Conservation (phyloP, 2,888 invertebrate species). For the Atethmia centrago region DNA sequence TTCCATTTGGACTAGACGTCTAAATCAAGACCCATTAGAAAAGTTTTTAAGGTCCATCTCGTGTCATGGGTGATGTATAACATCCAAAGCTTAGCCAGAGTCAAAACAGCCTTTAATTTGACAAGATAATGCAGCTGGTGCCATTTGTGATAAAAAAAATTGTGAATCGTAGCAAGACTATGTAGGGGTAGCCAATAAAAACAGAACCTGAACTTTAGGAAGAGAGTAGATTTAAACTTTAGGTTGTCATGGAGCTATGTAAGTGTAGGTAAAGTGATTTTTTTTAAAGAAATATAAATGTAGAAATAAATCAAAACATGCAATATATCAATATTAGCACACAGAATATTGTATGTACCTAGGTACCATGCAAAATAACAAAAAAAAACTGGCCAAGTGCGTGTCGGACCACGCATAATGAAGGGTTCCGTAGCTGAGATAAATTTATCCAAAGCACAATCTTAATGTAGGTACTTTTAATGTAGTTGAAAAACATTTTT, state of each 20-base stretch:
- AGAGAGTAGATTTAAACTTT: not conserved
- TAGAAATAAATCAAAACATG: no score
- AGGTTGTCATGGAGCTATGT: not conserved
- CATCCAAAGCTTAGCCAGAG: not conserved
- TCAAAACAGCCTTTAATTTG: not conserved
- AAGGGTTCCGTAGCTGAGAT: no score
- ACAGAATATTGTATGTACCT: no score
- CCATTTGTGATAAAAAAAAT: not conserved
- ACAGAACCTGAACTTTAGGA: not conserved
- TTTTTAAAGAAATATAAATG: no score
- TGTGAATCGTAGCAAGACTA: not conserved
- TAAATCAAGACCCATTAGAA: conserved; percentile 19
- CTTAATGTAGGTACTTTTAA: no score
- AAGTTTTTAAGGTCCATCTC: conserved; percentile 2
- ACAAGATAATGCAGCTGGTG: not conserved
- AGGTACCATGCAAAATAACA: no score
- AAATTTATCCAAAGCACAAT: no score
- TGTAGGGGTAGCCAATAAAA: not conserved
- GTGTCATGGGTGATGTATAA: not conserved
- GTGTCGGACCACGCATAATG: no score
- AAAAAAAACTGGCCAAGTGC: no score
- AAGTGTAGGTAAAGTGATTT: no score
- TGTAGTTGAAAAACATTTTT: no score
- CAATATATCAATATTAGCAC: no score
- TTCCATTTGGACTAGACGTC: conserved; percentile 16